Evolutionary conservation across 2,113 vertebrate species (phyloP).

Genomic region (Zingel zingel): DNA sequence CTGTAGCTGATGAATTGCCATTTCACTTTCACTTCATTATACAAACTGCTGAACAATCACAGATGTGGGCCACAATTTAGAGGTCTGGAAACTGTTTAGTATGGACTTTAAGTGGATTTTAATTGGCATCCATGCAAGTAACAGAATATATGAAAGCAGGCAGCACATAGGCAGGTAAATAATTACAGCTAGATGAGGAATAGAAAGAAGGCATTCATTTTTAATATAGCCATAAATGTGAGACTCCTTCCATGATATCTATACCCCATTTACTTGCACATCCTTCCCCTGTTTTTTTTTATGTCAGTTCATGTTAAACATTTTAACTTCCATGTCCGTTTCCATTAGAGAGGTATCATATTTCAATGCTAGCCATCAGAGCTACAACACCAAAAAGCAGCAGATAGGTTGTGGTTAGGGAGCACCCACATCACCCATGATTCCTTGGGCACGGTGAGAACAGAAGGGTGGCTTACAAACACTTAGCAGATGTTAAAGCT

Average conservation of each 20-base stretch:
- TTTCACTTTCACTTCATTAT: conserved; percentile 5
- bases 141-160: neutral
- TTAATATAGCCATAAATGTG: neutral
- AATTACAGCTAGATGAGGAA: neutral
- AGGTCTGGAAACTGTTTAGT: neutral
- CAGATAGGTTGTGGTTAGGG: neutral
- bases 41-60: neutral
- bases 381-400: conserved; percentile 10
- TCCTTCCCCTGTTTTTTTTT: neutral
- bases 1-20: neutral
- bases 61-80: neutral
- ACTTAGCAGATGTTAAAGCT: conserved; percentile 67
- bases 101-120: neutral
- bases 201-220: neutral
- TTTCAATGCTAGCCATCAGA: neutral
- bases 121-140: neutral
- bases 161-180: neutral
- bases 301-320: neutral
- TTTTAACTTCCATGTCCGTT: neutral
- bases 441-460: conserved; percentile 37
- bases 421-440: conserved; percentile 33
- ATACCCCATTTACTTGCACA: neutral
- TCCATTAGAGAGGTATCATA: neutral
- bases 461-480: conserved; percentile 29
- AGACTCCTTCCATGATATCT: neutral